Base-by-base conservation (phyloP, 2,797 vertebrate genomes). In the Gymnopithys bicolor region DNA sequence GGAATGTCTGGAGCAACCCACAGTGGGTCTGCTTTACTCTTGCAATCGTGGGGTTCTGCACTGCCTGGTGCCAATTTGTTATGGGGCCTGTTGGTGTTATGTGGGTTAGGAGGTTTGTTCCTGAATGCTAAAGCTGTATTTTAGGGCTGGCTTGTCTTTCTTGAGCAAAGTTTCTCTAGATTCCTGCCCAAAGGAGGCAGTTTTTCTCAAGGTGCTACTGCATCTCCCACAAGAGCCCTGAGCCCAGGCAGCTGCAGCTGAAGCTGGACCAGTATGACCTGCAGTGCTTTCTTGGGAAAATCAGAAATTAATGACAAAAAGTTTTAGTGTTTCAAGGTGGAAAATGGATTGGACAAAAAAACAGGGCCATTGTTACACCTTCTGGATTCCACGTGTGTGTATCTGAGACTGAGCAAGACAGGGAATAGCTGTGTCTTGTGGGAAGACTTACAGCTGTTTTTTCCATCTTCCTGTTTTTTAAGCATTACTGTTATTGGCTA, bases 391-490 rank as follows among this genome's bases (percentile, higher is more conserved):
- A 23, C 0, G 0, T 55, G 55, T 6, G 0, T 35, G 2, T 62
- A 45, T 73, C 39, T 91, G 69, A 88, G 77, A 76, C 48, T 35
- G 33, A 15, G 48, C 19, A 78, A 86, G 43, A 37, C 79, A 82
- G 45, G 45, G 76, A 81, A 79, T 52, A 78, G 35, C 58, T 60
- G 19, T 69, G 56, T 58, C 94, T 90, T 82, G 73, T 39, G 35
- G 41, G 51, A 93, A 78, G 76, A 78, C 41, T 88, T 92, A 43
- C 7, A 91, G 66, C 87, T 89, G 79, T 18, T 95, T 85, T 92
- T 96, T 92, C 76, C 73, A 78, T 90, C 69, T 94, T 95, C 85
- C 43, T 96, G 93, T 76, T 95, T 96, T 94, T 84, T n/a, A 96
- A 86, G 46, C 19, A 2, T 88, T 88, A 86, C 70, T 93, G 4